Evolutionary conservation across 2,888 invertebrate species (phyloP).

Genomic region (Desoria tigrina): DNA sequence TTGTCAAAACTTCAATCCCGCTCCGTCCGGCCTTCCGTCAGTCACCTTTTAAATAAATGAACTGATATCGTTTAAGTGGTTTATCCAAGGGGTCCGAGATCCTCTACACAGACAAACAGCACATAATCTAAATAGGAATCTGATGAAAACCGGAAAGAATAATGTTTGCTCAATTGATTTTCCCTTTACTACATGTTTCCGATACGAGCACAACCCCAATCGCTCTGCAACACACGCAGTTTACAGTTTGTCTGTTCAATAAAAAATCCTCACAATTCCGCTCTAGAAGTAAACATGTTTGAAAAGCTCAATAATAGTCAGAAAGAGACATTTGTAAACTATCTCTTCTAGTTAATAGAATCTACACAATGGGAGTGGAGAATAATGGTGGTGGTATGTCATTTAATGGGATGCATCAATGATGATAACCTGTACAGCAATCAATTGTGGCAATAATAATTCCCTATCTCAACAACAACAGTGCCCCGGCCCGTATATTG

Average conservation of each 20-base stretch:
- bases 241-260: too few relatives aligned
- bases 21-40: not conserved
- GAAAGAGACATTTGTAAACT: too few relatives aligned
- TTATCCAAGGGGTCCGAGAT: not conserved
- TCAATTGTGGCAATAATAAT: constrained; percentile 16
- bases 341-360: too few relatives aligned
- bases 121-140: not conserved
- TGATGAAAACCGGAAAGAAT: not conserved
- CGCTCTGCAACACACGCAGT: too few relatives aligned
- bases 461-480: constrained; percentile 14
- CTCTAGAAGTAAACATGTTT: too few relatives aligned
- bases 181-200: not conserved
- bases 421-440: not conserved
- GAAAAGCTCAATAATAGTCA: too few relatives aligned
- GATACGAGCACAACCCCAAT: not conserved
- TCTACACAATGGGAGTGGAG: too few relatives aligned
- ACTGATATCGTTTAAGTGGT: not conserved
- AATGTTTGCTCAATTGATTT: constrained; percentile 9
- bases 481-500: not conserved
- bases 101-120: too few relatives aligned
- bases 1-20: constrained; percentile 8
- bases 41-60: constrained; percentile 14
- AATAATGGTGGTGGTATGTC: too few relatives aligned
- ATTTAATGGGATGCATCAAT: too few relatives aligned
- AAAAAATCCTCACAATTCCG: too few relatives aligned